Evolutionary conservation across 30 jellyfish, hydroid and myxozoan species (phyloP), one percentile per base, ranked within the genome.

Genomic region (Chrysaora quinquecirrha): DNA sequence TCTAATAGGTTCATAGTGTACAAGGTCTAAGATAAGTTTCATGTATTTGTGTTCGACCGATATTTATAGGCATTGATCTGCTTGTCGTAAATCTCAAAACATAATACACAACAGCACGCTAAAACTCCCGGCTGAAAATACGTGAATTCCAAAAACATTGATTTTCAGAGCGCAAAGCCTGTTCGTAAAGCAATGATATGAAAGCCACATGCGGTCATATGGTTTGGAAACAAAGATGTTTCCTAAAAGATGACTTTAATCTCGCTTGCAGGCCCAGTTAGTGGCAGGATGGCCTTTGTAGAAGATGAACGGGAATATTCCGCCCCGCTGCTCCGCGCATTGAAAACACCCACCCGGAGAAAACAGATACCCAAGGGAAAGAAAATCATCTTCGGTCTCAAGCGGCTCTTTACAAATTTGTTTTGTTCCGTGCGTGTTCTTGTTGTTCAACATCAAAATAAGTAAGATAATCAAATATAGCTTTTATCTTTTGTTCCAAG

Each of bases 281-380:
- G 92, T 34, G 85, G 29, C 92, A 64, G 62, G 83, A 48, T 73
- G 81, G 83, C 50, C 78, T 64, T 80, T 80, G 90, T 80, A 29
- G 66, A 14, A 11, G 50, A 30, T 31, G 60, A 69, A 82, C 82
- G 34, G 46, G 85, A 69, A 62, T 30, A 66, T 50, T 48, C 83
- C 73, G 83, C 84, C 92, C 85, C 85, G 95, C 89, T 75, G 95
- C 38, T 34, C 24, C 33, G 71, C 32, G 77, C 88, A 11, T 74
- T 85, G 62, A n/a, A 46, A 72, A 62, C 64, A 19, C 73, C 89
- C 89, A 29, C 85, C 89, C 68, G 67, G 78, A 22, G 47, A 35
- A 56, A 22, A 48, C 67, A 75, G 82, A 75, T 48, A 65, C 95
- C 78, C 88, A 63, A 85, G 95, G 84, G 78, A 30, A 32, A 61